Conservation (phyloP, 2,888 invertebrate genomes). For the Drosophila cracens region DNA sequence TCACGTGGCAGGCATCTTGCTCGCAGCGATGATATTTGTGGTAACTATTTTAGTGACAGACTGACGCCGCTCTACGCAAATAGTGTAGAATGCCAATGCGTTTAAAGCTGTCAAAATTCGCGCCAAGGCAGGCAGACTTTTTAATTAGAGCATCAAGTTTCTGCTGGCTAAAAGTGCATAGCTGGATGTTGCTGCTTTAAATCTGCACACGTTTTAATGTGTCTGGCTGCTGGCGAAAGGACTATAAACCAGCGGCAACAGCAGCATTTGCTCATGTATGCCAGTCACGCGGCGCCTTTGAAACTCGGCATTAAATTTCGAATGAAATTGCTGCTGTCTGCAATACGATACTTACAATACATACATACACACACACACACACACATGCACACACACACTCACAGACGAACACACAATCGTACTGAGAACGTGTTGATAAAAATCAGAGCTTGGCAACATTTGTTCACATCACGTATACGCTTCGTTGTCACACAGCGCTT, state of each 20-base stretch:
- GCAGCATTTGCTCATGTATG: slow-evolving; percentile 41
- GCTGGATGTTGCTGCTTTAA: slow-evolving; percentile 23
- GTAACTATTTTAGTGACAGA: slow-evolving; percentile 71
- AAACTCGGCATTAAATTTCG: slow-evolving; percentile 77
- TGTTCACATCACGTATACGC: slow-evolving; percentile 77
- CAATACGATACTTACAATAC: slow-evolving; percentile 58
- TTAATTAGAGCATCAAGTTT: slow-evolving; percentile 60
- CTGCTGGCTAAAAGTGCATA: neutral
- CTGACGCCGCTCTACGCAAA: slow-evolving; percentile 44
- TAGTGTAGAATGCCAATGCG: slow-evolving; percentile 41
- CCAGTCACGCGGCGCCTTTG: slow-evolving; percentile 74
- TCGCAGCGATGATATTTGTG: slow-evolving; percentile 35
- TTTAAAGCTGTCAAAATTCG: slow-evolving; percentile 70
- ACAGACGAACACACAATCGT: neutral
- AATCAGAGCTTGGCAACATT: slow-evolving; percentile 68
- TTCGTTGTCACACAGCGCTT: slow-evolving; percentile 45
- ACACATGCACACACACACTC: slow-evolving; percentile 7
- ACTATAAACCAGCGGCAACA: slow-evolving; percentile 8
- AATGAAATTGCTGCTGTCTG: slow-evolving; percentile 80
- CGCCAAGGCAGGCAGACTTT: slow-evolving; percentile 49
- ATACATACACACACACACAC: slow-evolving; percentile 14
- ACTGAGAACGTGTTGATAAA: slow-evolving; percentile 50
- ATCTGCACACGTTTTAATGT: slow-evolving; percentile 48
- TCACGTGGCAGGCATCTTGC: slow-evolving; percentile 56
- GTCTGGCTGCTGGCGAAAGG: slow-evolving; percentile 39